A percentile compares a stretch with the other conserved stretches of the same genome.
Conservation (phyloP, 1,140 invertebrate genomes). For the Tetramorium alpestre region DNA sequence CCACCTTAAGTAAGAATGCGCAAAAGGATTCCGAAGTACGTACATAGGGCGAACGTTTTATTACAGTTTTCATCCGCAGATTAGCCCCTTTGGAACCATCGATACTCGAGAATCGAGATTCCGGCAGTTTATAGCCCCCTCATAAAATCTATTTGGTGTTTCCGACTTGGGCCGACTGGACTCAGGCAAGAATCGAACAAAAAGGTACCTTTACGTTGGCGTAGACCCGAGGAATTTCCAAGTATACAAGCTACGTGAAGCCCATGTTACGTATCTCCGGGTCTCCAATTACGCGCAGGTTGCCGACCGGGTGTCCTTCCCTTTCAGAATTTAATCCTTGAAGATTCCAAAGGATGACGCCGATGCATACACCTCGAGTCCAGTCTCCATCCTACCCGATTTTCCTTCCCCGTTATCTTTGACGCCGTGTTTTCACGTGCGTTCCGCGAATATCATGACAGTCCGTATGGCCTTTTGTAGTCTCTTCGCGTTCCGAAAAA, state of each 20-base stretch:
- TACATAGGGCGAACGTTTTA: slow-evolving; percentile 73
- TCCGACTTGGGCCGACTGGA: slow-evolving; percentile 69
- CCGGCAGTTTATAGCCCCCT: slow-evolving; percentile 75
- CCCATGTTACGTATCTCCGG: slow-evolving; percentile 62
- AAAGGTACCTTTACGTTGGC: slow-evolving; percentile 58
- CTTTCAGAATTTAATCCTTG: slow-evolving; percentile 4
- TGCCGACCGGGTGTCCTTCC: slow-evolving; percentile 57
- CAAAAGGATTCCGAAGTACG: slow-evolving; percentile 65
- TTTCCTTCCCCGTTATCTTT: slow-evolving; percentile 25
- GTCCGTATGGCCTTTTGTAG: not conserved
- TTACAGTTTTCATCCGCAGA: slow-evolving; percentile 82
- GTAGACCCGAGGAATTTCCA: slow-evolving; percentile 63
- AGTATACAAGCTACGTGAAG: slow-evolving; percentile 60
- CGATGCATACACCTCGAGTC: slow-evolving; percentile 1
- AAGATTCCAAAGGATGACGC: not conserved
- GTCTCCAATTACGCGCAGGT: slow-evolving; percentile 68
- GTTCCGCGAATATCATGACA: slow-evolving; percentile 1
- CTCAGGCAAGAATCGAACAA: slow-evolving; percentile 68
- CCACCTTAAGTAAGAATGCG: slow-evolving; percentile 42
- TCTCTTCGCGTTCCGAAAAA: slow-evolving; percentile 9
- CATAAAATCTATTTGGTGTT: slow-evolving; percentile 81
- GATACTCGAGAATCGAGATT: slow-evolving; percentile 74
- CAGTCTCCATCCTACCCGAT: not conserved
- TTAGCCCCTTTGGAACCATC: slow-evolving; percentile 81
- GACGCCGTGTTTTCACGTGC: slow-evolving; percentile 18